Evolutionary conservation across 2,888 invertebrate genomes (phyloP).

Genomic region (Brachyptera risi): DNA sequence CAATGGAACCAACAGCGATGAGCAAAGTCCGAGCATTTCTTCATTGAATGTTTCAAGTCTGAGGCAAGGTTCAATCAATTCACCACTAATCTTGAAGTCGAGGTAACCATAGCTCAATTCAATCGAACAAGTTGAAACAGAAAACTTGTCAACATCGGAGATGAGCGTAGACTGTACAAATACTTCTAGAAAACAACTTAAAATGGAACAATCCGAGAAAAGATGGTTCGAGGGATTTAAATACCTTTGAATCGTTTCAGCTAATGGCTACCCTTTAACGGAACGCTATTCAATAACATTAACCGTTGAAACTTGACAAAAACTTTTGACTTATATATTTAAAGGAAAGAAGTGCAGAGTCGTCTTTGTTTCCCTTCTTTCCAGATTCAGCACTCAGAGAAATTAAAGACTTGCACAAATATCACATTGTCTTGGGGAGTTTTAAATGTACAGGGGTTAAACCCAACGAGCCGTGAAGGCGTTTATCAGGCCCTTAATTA

Average conservation of each 20-base stretch:
- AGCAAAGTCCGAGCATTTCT: too few relatives aligned
- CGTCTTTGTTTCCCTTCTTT: neutral
- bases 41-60: too few relatives aligned
- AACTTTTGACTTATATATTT: conserved; percentile 1
- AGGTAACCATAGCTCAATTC: too few relatives aligned
- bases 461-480: conserved; percentile 16
- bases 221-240: conserved; percentile 7
- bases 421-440: conserved; percentile 17
- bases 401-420: conserved; percentile 18
- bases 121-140: too few relatives aligned
- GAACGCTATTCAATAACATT: conserved; percentile 14
- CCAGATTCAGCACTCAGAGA: conserved; percentile 12
- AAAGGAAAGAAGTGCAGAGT: neutral
- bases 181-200: neutral
- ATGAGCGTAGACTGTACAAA: neutral
- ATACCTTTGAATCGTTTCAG: conserved; percentile 10
- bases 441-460: conserved; percentile 16
- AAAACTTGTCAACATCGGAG: neutral
- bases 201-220: conserved; percentile 5
- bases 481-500: conserved; percentile 32
- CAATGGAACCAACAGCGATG: too few relatives aligned
- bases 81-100: too few relatives aligned
- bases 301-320: neutral
- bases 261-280: conserved; percentile 8
- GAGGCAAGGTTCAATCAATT: too few relatives aligned